Percentiles rank a stretch among this genome's conserved stretches.
Conservation (phyloP, 2,113 vertebrate genomes). For the Poicephalus meyeri region DNA sequence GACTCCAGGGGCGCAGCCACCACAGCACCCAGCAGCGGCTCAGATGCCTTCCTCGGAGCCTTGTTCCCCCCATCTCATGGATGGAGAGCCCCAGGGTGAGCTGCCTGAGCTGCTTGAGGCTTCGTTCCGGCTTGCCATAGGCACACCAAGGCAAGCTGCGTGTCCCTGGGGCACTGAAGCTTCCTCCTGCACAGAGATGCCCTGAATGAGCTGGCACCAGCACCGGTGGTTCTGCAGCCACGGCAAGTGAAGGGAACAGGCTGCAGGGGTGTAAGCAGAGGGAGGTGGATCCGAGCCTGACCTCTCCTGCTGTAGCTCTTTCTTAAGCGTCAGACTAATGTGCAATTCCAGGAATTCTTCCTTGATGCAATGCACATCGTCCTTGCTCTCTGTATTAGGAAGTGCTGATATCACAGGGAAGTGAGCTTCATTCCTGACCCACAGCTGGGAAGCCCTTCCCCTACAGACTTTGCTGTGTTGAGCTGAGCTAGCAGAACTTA, state of each 20-base stretch:
- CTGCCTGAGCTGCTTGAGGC: not conserved
- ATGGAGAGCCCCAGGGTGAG: not conserved
- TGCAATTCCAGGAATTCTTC: not conserved
- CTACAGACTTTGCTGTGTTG: not conserved
- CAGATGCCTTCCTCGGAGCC: fast-evolving
- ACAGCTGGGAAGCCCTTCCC: not conserved
- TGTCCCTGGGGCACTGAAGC: not conserved
- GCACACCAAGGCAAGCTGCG: fast-evolving
- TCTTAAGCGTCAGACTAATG: not conserved
- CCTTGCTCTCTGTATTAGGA: not conserved
- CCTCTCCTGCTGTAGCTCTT: not conserved
- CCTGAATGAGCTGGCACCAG: not conserved
- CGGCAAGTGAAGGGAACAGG: not conserved
- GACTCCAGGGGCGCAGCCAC: not conserved
- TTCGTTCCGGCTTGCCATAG: not conserved
- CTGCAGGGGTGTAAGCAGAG: not conserved
- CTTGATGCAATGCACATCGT: not conserved
- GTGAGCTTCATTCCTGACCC: not conserved
- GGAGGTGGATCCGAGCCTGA: not conserved
- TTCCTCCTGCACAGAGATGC: not conserved
- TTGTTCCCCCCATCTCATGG: not conserved
- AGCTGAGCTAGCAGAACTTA: not conserved
- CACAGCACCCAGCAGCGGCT: not conserved
- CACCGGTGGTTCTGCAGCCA: not conserved
- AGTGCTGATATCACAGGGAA: not conserved